Percentiles rank a stretch among this genome's conserved stretches.
These are phyloP conservation scores for Lepidocyrtinus sp. DNA, from an alignment of 2,888 invertebrate species.

Conservation along the genomic window DNA sequence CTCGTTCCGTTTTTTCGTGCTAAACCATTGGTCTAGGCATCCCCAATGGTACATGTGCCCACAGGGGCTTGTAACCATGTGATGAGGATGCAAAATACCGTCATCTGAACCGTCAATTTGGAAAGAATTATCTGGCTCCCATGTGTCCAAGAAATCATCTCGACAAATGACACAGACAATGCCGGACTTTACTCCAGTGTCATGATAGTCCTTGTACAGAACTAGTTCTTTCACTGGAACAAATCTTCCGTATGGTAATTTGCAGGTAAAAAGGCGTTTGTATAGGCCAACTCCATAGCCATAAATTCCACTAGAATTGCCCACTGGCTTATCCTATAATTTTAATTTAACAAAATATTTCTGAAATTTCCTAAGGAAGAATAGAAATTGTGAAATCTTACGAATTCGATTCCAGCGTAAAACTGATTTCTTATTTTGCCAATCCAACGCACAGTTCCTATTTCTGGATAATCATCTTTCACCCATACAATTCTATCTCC, in stretches of 20 bases:
- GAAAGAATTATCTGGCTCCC: constrained; percentile 36
- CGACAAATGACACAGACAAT: constrained; percentile 67
- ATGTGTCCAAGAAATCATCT: constrained; percentile 64
- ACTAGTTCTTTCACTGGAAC: constrained; percentile 65
- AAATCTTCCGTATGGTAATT: constrained; percentile 64
- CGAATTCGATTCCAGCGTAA: constrained; percentile 67
- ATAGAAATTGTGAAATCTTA: constrained; percentile 39
- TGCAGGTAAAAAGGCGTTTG: constrained; percentile 63
- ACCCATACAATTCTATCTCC: constrained; percentile 65
- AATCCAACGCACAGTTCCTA: constrained; percentile 64
- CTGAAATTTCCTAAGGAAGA: background rate
- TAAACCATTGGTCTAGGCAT: constrained; percentile 63
- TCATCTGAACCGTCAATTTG: background rate
- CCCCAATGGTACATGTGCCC: constrained; percentile 65
- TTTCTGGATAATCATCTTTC: constrained; percentile 57
- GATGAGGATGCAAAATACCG: background rate
- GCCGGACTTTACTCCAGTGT: constrained; percentile 57
- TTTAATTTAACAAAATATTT: constrained; percentile 6
- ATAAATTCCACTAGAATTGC: constrained; percentile 66
- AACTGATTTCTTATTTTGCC: constrained; percentile 64
- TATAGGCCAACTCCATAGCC: constrained; percentile 60
- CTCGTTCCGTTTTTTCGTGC: constrained; percentile 48
- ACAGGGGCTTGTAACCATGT: constrained; percentile 64
- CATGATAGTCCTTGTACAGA: constrained; percentile 63
- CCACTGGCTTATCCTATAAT: constrained; percentile 65